These are phyloP conservation scores for Magallana ariakensis DNA, from an alignment of 1,140 invertebrate genomes.

Conservation along the genomic window DNA sequence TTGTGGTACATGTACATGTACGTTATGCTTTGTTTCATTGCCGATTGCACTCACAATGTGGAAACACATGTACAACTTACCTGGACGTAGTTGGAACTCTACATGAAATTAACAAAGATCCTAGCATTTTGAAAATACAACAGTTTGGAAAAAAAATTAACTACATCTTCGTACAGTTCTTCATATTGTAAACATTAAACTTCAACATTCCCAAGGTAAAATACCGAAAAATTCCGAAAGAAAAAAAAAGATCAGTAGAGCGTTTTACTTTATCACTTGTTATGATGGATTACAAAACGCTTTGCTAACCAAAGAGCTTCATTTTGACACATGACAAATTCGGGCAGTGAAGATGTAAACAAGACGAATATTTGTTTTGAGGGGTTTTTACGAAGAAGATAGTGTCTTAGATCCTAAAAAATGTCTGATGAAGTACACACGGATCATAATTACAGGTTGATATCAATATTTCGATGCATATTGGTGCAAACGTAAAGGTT, in stretches of 20 bases:
- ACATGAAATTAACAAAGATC: constrained; percentile 1
- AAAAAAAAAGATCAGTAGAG: neutral
- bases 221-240: neutral
- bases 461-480: neutral
- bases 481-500: too few relatives aligned
- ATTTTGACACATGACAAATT: constrained; percentile 8
- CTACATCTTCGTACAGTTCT: neutral
- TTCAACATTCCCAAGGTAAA: neutral
- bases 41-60: too few relatives aligned
- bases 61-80: neutral
- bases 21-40: too few relatives aligned
- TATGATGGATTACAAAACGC: too few relatives aligned
- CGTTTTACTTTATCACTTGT: neutral
- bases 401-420: neutral
- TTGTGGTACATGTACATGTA: too few relatives aligned
- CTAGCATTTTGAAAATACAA: neutral
- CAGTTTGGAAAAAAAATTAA: neutral
- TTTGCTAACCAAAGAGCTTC: neutral
- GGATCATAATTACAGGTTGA: constrained; percentile 35
- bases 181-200: neutral
- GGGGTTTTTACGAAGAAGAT: neutral
- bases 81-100: neutral
- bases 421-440: constrained; percentile 24
- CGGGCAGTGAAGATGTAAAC: constrained; percentile 3
- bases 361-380: neutral